Evolutionary conservation across 2,888 invertebrate species (phyloP).

Genomic region (Bugula neritina): DNA sequence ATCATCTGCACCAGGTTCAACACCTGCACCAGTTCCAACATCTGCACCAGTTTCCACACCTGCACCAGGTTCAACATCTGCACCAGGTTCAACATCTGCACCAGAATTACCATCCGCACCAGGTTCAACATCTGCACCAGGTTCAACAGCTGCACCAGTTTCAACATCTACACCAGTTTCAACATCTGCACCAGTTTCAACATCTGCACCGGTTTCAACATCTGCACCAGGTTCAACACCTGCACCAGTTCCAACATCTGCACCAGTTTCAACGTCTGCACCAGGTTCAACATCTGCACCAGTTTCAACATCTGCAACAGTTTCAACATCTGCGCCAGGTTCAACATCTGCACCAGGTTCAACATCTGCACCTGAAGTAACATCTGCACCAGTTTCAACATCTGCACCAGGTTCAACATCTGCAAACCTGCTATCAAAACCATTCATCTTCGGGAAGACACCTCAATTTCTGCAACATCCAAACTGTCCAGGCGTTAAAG

Average conservation of each 20-base stretch:
- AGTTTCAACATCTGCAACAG: background rate
- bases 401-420: no score
- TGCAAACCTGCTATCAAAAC: no score
- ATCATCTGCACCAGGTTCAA: no score
- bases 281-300: background rate
- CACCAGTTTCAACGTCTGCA: background rate
- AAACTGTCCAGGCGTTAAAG: conserved; percentile 9
- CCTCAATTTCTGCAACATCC: background rate
- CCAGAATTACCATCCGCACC: background rate
- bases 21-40: background rate
- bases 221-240: background rate
- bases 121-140: background rate
- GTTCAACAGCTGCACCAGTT: background rate
- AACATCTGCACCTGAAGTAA: no score
- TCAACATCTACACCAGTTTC: background rate
- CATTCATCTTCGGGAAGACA: no score
- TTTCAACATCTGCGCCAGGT: background rate
- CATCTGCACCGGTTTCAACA: background rate
- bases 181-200: background rate
- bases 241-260: background rate
- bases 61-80: background rate
- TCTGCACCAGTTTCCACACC: background rate
- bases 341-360: background rate
- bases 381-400: no score
- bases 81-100: background rate